phyloP scores from a whole-genome alignment of 2,888 invertebrate genomes.

The Pemphredon lugubris region DNA sequence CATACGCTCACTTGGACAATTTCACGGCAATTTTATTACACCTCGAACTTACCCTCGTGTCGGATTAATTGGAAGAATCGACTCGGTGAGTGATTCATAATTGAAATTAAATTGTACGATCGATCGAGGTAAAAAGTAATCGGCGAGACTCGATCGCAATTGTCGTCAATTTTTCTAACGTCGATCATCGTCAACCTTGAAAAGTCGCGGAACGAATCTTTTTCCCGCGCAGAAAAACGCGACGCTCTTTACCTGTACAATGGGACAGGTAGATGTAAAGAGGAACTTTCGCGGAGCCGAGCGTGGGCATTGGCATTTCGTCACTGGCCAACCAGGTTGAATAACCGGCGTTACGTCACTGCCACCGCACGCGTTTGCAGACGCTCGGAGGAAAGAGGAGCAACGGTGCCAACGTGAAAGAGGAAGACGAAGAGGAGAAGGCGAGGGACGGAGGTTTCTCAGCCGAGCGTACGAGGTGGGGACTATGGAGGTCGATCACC shows the following conservation, averaged over 20 bases:
- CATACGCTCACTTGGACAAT: too few species aligned
- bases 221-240: too few species aligned
- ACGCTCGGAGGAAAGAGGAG: slow-evolving; percentile 55
- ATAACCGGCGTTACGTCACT: slow-evolving; percentile 81
- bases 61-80: too few species aligned
- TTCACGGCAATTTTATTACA: too few species aligned
- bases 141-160: too few species aligned
- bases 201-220: too few species aligned
- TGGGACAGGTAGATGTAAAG: slow-evolving; percentile 30
- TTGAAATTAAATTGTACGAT: too few species aligned
- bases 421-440: slow-evolving; percentile 48
- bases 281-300: slow-evolving; percentile 69
- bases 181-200: too few species aligned
- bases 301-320: slow-evolving; percentile 78
- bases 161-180: too few species aligned
- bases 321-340: slow-evolving; percentile 79
- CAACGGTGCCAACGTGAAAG: slow-evolving; percentile 57
- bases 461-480: slow-evolving; percentile 57
- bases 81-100: too few species aligned
- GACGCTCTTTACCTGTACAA: slow-evolving; percentile 16
- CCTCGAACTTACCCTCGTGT: too few species aligned
- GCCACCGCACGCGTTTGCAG: slow-evolving; percentile 71
- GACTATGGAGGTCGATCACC: slow-evolving; percentile 81
- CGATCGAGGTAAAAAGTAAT: too few species aligned
- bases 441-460: slow-evolving; percentile 56